Evolutionary conservation across 2,888 invertebrate genomes (phyloP), one percentile per base, ranked within the genome.

Genomic region (Drosophila mimetica): DNA sequence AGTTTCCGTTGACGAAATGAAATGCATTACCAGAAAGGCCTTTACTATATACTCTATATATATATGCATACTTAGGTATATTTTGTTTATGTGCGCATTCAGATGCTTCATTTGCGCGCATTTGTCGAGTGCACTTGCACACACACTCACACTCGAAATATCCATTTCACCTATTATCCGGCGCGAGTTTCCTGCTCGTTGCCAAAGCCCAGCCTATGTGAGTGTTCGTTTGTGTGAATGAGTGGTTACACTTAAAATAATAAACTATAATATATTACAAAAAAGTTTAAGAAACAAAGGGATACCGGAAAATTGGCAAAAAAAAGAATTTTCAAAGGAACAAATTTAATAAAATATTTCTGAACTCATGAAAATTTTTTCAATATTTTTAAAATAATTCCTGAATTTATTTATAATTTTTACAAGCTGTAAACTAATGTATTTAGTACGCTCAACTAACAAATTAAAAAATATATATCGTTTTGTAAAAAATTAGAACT

Each of bases 161-260:
- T 86, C 77, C 80, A 86, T 81, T 81, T 83, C 86, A 77, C 75
- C 77, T 81, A 81, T 81, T 85, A 81, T 81, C 85, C 85, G 85
- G 86, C 75, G 77, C 67, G 75, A 77, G 67, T 72, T 82, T 82
- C 83, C 77, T 85, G 82, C 63, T 14, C 34, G 47, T 25, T 42
- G 48, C 55, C 28, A 66, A 28, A 48, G 48, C 59, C 20, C 25
- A 47, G 39, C 46, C 46, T 18, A 30, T 55, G 20, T 39, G 11
- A 32, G 32, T 32, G 52, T 30, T 20, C n/a, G 7, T 28, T 9
- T 39, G 47, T 18, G 47, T 32, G 22, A 30, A 30, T n/a, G n/a
- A 28, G 46, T 16, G 30, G 46, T 16, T 16, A 46, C 46, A 46
- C 46, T 46, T 7, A 46, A 20, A n/a, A 20, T 20, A 42, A 18